Conservation (phyloP, 2,113 vertebrate genomes). For the Origma solitaria region DNA sequence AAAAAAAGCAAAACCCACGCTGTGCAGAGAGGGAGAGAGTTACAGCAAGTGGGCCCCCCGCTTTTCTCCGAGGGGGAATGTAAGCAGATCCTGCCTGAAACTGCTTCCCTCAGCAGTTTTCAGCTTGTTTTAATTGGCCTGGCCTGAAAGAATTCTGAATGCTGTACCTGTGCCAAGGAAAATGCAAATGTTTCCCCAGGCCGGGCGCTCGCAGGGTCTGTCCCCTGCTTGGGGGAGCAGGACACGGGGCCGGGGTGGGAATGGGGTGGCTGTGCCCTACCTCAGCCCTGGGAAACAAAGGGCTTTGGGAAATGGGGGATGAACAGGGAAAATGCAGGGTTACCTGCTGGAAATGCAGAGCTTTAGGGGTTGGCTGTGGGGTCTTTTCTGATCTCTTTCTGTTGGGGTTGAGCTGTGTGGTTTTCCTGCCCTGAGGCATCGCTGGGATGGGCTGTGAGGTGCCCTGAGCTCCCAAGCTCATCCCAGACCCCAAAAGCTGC, state of each 20-base stretch:
- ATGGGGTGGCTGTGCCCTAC: neutral
- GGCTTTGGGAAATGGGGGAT: neutral
- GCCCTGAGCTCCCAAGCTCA: accelerated
- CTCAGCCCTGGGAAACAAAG: neutral
- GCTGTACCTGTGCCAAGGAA: constrained; percentile 75
- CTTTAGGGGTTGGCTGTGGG: neutral
- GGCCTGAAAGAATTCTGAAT: constrained; percentile 73
- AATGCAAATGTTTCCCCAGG: constrained; percentile 65
- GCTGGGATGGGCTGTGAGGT: neutral
- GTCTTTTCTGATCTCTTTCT: neutral
- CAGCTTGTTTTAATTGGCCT: constrained; percentile 77
- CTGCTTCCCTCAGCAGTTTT: constrained; percentile 69
- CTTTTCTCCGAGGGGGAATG: constrained; percentile 64
- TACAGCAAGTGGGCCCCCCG: constrained; percentile 50
- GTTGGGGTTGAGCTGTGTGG: neutral
- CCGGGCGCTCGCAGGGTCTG: neutral
- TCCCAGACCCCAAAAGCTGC: accelerated
- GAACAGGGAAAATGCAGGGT: neutral
- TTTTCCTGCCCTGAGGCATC: neutral
- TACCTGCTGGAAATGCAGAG: neutral
- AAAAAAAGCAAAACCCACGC: neutral
- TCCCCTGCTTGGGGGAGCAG: constrained; percentile 5
- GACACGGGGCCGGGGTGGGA: neutral
- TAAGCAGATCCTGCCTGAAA: constrained; percentile 72
- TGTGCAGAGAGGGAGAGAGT: constrained; percentile 48